Evolutionary conservation across 2,888 invertebrate species (phyloP).

Genomic region (Taphrorychus bicolor): DNA sequence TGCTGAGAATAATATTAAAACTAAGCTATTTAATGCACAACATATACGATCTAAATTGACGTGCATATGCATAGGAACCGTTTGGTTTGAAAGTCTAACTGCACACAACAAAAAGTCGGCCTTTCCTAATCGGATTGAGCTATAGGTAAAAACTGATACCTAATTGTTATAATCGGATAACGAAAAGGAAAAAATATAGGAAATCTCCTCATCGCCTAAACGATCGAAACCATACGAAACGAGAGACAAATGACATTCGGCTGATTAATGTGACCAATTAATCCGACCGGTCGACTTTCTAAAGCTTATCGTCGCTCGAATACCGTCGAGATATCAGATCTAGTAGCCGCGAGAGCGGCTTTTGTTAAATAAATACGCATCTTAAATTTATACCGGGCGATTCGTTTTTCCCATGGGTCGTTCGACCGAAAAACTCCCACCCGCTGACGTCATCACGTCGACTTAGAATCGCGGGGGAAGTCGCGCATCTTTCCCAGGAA

Average conservation of each 20-base stretch:
- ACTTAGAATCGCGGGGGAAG: not conserved
- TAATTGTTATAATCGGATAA: not conserved
- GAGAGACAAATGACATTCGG: slow-evolving; percentile 37
- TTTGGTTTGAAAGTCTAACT: no score
- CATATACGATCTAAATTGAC: no score
- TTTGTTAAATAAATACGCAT: not conserved
- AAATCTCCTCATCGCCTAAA: not conserved
- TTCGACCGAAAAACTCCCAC: slow-evolving; percentile 4
- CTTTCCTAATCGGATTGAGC: no score
- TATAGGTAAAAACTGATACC: no score
- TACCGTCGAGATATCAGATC: slow-evolving; percentile 34
- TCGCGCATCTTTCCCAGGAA: not conserved
- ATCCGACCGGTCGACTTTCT: slow-evolving; percentile 35
- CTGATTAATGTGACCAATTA: slow-evolving; percentile 41
- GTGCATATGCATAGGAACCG: no score
- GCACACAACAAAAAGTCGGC: no score
- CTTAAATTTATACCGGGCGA: slow-evolving; percentile 6
- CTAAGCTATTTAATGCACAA: no score
- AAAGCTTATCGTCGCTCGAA: slow-evolving; percentile 35
- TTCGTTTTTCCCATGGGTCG: slow-evolving; percentile 13
- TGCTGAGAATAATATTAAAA: no score
- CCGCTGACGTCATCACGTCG: not conserved
- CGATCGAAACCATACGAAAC: not conserved
- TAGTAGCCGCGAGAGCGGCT: slow-evolving; percentile 29
- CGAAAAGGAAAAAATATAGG: not conserved